Percentiles rank a stretch among this genome's conserved stretches.
phyloP scores from a whole-genome alignment of 2,113 vertebrate species.

The Prunella fulvescens region DNA sequence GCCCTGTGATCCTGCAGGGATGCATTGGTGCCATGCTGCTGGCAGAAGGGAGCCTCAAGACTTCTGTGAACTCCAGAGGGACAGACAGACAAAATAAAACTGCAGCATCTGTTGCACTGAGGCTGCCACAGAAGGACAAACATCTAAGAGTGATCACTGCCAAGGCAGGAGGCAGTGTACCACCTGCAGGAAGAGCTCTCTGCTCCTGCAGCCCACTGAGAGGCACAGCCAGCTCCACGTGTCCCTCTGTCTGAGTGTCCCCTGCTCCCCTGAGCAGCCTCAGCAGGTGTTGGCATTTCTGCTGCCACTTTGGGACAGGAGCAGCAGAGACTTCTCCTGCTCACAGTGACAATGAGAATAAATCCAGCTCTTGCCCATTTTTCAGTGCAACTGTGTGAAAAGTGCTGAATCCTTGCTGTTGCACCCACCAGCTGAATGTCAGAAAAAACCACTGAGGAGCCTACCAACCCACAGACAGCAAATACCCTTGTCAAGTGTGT shows the following conservation, averaged over 20 bases:
- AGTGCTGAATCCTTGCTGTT: not conserved
- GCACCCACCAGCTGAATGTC: not conserved
- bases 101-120: not conserved
- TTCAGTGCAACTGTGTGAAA: not conserved
- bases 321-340: not conserved
- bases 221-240: not conserved
- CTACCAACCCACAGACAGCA: not conserved
- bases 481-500: not conserved
- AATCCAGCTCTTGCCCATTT: not conserved
- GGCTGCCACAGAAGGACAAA: not conserved
- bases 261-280: not conserved
- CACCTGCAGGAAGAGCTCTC: not conserved
- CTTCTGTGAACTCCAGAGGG: not conserved
- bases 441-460: not conserved
- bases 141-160: not conserved
- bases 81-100: not conserved
- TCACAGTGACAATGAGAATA: rapidly evolving
- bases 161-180: not conserved
- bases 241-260: not conserved
- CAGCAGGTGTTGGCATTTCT: rapidly evolving
- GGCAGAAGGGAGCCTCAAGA: not conserved
- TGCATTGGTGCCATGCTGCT: not conserved
- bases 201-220: not conserved
- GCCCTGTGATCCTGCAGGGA: not conserved
- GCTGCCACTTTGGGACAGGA: not conserved